Base-by-base conservation (phyloP, 2,797 vertebrate species). In the Mormyrops boulengeri region DNA sequence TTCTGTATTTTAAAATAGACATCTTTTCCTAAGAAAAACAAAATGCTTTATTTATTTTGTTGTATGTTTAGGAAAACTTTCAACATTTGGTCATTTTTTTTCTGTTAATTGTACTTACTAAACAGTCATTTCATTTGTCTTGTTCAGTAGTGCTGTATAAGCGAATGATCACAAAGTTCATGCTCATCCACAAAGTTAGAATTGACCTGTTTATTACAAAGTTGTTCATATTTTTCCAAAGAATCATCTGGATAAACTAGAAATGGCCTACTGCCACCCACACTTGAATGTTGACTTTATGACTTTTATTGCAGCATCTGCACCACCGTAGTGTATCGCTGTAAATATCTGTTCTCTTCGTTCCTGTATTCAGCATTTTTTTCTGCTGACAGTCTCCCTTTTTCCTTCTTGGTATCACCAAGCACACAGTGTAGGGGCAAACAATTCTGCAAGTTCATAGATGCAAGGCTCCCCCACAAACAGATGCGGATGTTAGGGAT, bases 291-390 rank as follows among this genome's bases (percentile, higher is more conserved):
- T 44, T 4, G 38, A 82, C 38, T 44, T 82, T 82, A 80, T 80
- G 77, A 82, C 38, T 82, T 82, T 47, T 82, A 82, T 82, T 47
- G 77, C 77, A 82, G 38, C 41, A 41, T 44, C 41, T 82, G 77
- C 77, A 82, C 34, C 77, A n/a, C 17, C 19, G 2, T 47, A 44
- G 77, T 47, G 77, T 82, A 44, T 17, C 8, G 3, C 38, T n/a
- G 77, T 47, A 82, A 82, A 82, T 47, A 82, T 82, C 77, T 19
- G 7, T 44, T 19, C 77, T 82, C n/a, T 73, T 82, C 34, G 0
- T 82, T 82, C 77, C 19, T 82, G 38, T 82, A 82, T 41, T 82
- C 77, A 82, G 77, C 77, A 82, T 82, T 9, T 82, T 80, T 82
- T 82, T 47, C 17, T 47, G 77, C 77, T 82, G 77, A 82, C 77